Conservation (phyloP, 2,113 vertebrate species). For the Ancistrus triradiatus region DNA sequence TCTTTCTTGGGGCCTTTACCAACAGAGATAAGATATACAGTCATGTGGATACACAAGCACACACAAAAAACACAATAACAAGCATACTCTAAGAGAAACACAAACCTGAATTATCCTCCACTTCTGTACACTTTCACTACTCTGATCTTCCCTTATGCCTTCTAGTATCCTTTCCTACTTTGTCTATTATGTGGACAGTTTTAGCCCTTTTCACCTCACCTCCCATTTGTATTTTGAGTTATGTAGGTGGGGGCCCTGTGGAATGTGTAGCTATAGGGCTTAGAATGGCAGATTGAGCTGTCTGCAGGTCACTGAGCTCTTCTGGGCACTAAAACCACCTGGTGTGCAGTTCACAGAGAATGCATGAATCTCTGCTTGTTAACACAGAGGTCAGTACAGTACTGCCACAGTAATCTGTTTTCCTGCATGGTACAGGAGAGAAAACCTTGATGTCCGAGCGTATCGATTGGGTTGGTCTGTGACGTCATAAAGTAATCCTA, state of each 20-base stretch:
- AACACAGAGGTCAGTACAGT: conserved; percentile 10
- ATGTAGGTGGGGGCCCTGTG: conserved; percentile 23
- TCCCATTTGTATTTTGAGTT: conserved; percentile 7
- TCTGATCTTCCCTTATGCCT: too few species aligned
- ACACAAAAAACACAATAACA: not conserved
- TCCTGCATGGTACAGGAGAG: not conserved
- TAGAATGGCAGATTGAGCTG: conserved; percentile 28
- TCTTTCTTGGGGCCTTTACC: conserved; percentile 8
- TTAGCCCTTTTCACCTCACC: not conserved
- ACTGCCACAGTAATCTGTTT: not conserved
- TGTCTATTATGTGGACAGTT: conserved; percentile 6
- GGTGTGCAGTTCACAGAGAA: conserved; percentile 29
- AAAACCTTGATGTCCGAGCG: conserved; percentile 1
- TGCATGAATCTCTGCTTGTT: not conserved
- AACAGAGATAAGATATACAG: not conserved
- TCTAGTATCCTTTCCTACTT: too few species aligned
- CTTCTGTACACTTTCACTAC: too few species aligned
- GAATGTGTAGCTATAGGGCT: conserved; percentile 37
- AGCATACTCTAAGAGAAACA: not conserved
- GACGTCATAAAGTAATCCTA: not conserved
- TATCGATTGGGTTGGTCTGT: conserved; percentile 1
- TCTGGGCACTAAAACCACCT: conserved; percentile 34
- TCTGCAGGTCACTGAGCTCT: conserved; percentile 30
- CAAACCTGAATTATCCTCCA: not conserved
- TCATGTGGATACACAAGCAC: not conserved